Conservation (phyloP, 2,113 vertebrate species). For the Pyrgilauda ruficollis region DNA sequence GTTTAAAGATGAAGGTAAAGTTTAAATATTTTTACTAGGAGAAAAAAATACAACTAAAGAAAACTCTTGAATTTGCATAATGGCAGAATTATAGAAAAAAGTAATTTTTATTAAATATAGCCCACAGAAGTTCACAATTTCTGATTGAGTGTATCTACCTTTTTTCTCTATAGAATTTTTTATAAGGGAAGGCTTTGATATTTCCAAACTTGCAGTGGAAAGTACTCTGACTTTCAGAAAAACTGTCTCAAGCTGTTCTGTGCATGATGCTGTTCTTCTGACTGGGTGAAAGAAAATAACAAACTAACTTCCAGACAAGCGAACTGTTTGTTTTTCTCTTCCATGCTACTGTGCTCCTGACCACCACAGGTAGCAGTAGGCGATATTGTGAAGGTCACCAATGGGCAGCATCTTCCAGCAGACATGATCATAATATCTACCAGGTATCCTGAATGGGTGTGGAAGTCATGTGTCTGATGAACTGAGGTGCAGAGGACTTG, state of each 20-base stretch:
- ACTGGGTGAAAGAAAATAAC: constrained; percentile 29
- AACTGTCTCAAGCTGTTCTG: background rate
- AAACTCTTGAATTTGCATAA: background rate
- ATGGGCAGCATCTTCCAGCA: constrained; percentile 97
- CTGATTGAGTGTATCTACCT: rapidly evolving
- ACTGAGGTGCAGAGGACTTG: constrained; percentile 54
- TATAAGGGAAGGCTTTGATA: background rate
- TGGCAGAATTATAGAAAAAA: background rate
- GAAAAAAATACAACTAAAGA: background rate
- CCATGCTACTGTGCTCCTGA: constrained; percentile 71
- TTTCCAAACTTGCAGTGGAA: constrained; percentile 8
- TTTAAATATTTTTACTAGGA: background rate
- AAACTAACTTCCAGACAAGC: constrained; percentile 51
- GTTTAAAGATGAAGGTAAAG: background rate
- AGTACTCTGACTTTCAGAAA: background rate
- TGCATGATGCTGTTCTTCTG: constrained; percentile 27
- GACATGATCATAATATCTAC: constrained; percentile 97
- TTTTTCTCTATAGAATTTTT: background rate
- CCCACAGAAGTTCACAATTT: background rate
- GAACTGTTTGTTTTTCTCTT: constrained; percentile 62
- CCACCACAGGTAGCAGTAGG: constrained; percentile 92
- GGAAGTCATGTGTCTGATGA: constrained; percentile 56
- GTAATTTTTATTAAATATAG: background rate
- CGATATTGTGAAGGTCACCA: constrained; percentile 97
- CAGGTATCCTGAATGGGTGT: constrained; percentile 76